Conservation (phyloP, 53 echinoderm and acorn worm species). For the Henricia sp. region DNA sequence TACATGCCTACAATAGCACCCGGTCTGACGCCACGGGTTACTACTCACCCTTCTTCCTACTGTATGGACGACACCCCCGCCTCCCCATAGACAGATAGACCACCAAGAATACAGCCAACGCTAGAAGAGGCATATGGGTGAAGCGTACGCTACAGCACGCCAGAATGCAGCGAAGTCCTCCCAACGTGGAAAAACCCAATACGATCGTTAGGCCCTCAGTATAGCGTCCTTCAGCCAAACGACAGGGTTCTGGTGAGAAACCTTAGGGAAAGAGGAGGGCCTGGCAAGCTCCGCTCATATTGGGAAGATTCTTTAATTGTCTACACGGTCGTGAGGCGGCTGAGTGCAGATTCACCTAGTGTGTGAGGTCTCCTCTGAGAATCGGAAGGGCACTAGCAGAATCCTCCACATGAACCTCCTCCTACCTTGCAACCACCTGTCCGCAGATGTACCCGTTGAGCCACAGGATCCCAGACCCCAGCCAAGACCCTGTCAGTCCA, state of each 20-base stretch:
- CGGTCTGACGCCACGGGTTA: conserved; percentile 45
- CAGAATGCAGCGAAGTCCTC: not conserved
- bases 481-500: too few species aligned
- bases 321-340: conserved; percentile 31
- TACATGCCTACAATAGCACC: too few species aligned
- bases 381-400: conserved; percentile 11
- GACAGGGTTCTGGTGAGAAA: conserved; percentile 23
- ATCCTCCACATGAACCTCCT: conserved; percentile 44
- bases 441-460: not conserved
- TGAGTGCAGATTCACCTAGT: conserved; percentile 23
- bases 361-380: conserved; percentile 18
- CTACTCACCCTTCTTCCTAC: conserved; percentile 14
- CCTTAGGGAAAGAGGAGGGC: not conserved
- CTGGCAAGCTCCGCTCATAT: conserved; percentile 33
- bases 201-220: conserved; percentile 1
- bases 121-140: conserved; percentile 16
- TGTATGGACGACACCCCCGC: conserved; percentile 23
- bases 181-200: not conserved
- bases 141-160: conserved; percentile 3
- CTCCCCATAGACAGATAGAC: conserved; percentile 28
- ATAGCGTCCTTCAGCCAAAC: not conserved
- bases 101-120: conserved; percentile 6
- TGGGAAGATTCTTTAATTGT: conserved; percentile 40
- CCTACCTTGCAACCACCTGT: conserved; percentile 31
- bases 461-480: too few species aligned